phyloP scores from a whole-genome alignment of 2,797 vertebrate genomes.

The Notoglanidium macrostoma region DNA sequence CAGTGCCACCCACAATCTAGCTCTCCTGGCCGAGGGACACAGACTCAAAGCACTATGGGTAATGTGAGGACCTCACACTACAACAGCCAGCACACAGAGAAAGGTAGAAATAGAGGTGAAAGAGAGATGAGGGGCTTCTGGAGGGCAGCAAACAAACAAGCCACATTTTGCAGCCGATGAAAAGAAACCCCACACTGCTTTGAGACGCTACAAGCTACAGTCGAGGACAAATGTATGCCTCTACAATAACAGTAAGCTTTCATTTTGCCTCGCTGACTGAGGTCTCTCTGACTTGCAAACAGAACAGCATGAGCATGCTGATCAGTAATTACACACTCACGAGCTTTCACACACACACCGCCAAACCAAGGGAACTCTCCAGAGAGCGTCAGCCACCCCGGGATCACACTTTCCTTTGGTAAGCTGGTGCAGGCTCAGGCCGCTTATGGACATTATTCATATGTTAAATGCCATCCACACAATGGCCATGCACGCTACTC shows the following conservation, averaged over 20 bases:
- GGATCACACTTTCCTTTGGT: slow-evolving; percentile 68
- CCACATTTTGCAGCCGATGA: slow-evolving; percentile 31
- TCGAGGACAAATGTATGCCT: slow-evolving; percentile 67
- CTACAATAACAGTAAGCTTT: slow-evolving; percentile 68
- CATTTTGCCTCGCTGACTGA: slow-evolving; percentile 57
- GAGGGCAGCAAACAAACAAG: slow-evolving; percentile 46
- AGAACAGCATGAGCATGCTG: slow-evolving; percentile 70
- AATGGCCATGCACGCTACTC: slow-evolving; percentile 63
- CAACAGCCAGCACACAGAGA: slow-evolving; percentile 29
- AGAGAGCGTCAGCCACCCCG: slow-evolving; percentile 67
- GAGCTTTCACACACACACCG: slow-evolving; percentile 72
- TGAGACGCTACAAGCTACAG: slow-evolving; percentile 66
- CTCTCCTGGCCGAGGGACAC: slow-evolving; percentile 65
- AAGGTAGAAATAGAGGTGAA: not conserved
- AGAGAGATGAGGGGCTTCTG: slow-evolving; percentile 27
- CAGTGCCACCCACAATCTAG: slow-evolving; percentile 55
- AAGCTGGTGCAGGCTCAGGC: slow-evolving; percentile 70
- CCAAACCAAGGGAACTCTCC: slow-evolving; percentile 62
- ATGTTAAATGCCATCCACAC: slow-evolving; percentile 70
- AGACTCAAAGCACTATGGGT: slow-evolving; percentile 69
- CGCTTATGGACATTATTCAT: slow-evolving; percentile 75
- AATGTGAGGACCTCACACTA: slow-evolving; percentile 44
- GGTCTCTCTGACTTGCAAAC: slow-evolving; percentile 69
- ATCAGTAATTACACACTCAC: slow-evolving; percentile 81
- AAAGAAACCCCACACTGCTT: slow-evolving; percentile 67